phyloP scores from a whole-genome alignment of 2,797 vertebrate genomes.

The Phalanger gymnotis region DNA sequence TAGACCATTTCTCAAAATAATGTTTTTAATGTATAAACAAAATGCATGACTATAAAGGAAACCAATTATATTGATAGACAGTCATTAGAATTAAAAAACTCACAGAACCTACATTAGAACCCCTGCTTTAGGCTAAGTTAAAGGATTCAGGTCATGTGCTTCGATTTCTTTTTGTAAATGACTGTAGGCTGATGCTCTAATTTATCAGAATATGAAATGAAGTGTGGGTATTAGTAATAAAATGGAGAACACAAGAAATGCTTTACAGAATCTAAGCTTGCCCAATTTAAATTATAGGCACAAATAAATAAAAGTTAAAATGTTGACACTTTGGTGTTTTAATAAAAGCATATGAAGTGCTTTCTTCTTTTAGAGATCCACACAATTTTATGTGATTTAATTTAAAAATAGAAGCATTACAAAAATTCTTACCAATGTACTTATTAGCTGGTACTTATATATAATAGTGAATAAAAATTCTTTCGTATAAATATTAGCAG shows the following conservation, averaged over 20 bases:
- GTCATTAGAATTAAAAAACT: not conserved
- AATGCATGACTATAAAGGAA: not conserved
- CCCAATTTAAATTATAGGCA: not conserved
- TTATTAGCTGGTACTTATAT: not conserved
- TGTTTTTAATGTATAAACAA: not conserved
- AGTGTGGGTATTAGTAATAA: not conserved
- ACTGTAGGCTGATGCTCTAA: not conserved
- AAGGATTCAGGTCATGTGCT: not conserved
- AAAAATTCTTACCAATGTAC: not conserved
- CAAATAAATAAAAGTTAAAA: not conserved
- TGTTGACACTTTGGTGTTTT: constrained; percentile 32
- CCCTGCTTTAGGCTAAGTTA: not conserved
- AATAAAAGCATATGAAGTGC: not conserved
- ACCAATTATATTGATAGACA: not conserved
- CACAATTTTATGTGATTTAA: not conserved
- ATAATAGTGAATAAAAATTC: constrained; percentile 3
- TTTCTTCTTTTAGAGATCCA: not conserved
- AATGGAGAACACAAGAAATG: constrained; percentile 2
- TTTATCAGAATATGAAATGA: constrained; percentile 18
- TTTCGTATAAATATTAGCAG: constrained; percentile 34
- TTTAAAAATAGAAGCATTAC: not conserved
- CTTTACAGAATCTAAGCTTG: constrained; percentile 2
- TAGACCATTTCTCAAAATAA: not conserved
- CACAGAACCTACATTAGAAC: not conserved
- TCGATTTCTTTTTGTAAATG: not conserved